Evolutionary conservation across 2,888 invertebrate genomes (phyloP).

Genomic region (Schrankia costaestrigalis): DNA sequence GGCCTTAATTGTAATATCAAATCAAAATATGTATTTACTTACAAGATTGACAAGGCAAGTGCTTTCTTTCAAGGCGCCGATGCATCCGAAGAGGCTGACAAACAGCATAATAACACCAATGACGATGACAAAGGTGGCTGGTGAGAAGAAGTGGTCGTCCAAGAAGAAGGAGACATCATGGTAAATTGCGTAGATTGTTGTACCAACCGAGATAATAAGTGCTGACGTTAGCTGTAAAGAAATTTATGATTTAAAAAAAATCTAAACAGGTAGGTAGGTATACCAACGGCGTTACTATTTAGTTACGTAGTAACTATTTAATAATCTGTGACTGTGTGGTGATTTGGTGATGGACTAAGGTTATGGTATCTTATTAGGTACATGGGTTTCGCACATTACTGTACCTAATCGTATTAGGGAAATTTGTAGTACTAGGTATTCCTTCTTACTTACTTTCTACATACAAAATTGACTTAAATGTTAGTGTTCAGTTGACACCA

Average conservation of each 20-base stretch:
- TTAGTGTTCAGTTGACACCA: too few species aligned
- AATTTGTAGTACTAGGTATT: too few species aligned
- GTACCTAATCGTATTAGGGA: too few species aligned
- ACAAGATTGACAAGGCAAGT: slow-evolving; percentile 91
- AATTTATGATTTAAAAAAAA: neutral
- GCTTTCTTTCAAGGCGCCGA: slow-evolving; percentile 93
- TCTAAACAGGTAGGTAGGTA: too few species aligned
- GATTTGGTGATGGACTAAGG: too few species aligned
- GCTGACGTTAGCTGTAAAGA: slow-evolving; percentile 85
- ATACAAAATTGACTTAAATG: too few species aligned
- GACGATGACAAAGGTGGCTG: slow-evolving; percentile 90
- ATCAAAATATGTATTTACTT: slow-evolving; percentile 33
- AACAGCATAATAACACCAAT: slow-evolving; percentile 91
- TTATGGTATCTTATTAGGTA: too few species aligned
- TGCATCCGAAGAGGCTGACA: slow-evolving; percentile 94
- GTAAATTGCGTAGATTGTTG: slow-evolving; percentile 85
- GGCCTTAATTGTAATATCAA: neutral
- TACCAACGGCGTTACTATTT: too few species aligned
- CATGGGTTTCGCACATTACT: too few species aligned
- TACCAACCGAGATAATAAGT: slow-evolving; percentile 86
- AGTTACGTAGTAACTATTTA: too few species aligned
- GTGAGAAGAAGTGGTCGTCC: slow-evolving; percentile 88
- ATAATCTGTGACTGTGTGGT: too few species aligned
- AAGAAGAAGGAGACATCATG: slow-evolving; percentile 89
- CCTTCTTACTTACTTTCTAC: too few species aligned